Percentiles rank a stretch among this genome's conserved stretches.
phyloP scores from a whole-genome alignment of 2,888 invertebrate species.

The Scaptomyza cyrtandrae region DNA sequence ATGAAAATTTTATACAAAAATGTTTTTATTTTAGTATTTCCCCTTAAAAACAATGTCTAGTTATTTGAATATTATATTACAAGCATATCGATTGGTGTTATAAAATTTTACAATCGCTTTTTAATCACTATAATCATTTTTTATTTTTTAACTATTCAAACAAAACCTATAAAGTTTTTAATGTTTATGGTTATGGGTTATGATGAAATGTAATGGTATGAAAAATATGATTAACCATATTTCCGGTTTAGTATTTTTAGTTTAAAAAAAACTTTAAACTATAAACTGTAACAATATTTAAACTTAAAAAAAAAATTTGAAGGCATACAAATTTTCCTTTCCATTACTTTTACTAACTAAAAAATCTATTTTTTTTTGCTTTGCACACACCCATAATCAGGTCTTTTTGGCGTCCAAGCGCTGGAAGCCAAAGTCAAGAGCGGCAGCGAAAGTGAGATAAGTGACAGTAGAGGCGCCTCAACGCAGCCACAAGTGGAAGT shows the following conservation, averaged over 20 bases:
- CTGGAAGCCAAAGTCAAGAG: slow-evolving; percentile 66
- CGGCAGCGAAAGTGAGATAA: slow-evolving; percentile 34
- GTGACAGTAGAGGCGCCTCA: slow-evolving; percentile 44
- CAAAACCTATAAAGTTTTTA: neutral
- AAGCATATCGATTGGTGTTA: too few relatives aligned
- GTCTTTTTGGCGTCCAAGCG: slow-evolving; percentile 59
- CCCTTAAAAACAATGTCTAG: too few relatives aligned
- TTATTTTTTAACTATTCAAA: too few relatives aligned
- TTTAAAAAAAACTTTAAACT: neutral
- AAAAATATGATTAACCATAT: too few relatives aligned
- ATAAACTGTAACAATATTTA: neutral
- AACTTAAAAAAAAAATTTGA: neutral
- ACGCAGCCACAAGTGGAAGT: slow-evolving; percentile 33
- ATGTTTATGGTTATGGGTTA: too few relatives aligned
- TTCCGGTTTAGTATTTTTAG: too few relatives aligned
- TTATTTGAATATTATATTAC: too few relatives aligned
- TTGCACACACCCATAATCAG: slow-evolving; percentile 49
- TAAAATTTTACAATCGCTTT: too few relatives aligned
- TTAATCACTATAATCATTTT: too few relatives aligned
- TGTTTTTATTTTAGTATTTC: too few relatives aligned
- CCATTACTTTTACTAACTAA: neutral
- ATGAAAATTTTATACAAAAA: too few relatives aligned
- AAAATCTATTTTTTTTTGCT: neutral
- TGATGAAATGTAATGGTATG: too few relatives aligned
- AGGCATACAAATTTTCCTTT: neutral